Conservation (phyloP, 2,888 invertebrate species). For the Caenorhabditis sp. region DNA sequence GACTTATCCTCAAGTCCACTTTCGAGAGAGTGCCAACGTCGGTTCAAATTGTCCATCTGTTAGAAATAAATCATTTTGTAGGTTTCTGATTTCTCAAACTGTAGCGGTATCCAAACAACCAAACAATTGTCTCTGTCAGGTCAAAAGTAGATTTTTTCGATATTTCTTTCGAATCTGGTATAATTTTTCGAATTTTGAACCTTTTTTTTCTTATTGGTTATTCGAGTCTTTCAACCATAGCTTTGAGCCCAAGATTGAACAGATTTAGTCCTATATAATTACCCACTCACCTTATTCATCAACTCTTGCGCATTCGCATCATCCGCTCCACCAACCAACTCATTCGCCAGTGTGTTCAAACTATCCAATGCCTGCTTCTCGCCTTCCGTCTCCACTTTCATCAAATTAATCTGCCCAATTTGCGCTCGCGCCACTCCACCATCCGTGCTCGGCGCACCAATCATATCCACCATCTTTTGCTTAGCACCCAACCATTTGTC, state of each 20-base stretch:
- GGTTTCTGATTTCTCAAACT: no score
- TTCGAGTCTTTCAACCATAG: no score
- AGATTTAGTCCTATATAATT: no score
- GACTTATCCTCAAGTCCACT: conserved; percentile 46
- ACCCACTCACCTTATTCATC: conserved; percentile 20
- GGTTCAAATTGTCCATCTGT: conserved; percentile 80
- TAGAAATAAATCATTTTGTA: no score
- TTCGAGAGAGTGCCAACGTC: conserved; percentile 76
- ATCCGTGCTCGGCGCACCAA: conserved; percentile 94
- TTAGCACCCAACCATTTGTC: conserved; percentile 88
- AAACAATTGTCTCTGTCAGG: no score
- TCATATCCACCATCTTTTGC: conserved; percentile 91
- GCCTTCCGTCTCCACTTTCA: conserved; percentile 90
- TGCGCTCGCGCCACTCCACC: conserved; percentile 78
- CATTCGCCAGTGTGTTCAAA: conserved; percentile 83
- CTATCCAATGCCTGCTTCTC: conserved; percentile 90
- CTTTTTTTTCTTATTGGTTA: no score
- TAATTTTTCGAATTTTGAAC: no score
- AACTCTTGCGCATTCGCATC: conserved; percentile 31
- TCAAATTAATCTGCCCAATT: conserved; percentile 60
- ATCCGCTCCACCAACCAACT: conserved; percentile 74
- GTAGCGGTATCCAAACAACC: no score
- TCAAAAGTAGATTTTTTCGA: no score
- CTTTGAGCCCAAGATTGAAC: no score
- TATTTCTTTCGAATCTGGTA: no score